These are phyloP conservation scores for Bufo bufo DNA, from an alignment of 2,113 vertebrate species.

Conservation along the genomic window DNA sequence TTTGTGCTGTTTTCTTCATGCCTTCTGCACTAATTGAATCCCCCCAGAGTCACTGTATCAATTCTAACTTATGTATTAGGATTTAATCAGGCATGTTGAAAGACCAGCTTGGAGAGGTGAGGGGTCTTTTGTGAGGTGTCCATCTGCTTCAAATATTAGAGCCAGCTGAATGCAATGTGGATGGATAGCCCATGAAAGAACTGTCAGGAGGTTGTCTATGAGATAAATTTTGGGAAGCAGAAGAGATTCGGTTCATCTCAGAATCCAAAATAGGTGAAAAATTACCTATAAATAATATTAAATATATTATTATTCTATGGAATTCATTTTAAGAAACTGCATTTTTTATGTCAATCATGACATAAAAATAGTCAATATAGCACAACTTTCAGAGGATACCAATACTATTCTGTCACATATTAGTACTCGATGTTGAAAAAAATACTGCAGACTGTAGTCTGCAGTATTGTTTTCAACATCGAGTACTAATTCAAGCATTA, in stretches of 20 bases:
- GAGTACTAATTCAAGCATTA: no score
- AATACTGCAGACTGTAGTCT: no score
- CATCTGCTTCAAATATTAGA: slow-evolving; percentile 94
- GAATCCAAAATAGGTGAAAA: neutral
- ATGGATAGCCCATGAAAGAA: slow-evolving; percentile 64
- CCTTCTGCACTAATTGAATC: slow-evolving; percentile 97
- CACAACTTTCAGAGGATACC: neutral
- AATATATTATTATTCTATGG: neutral
- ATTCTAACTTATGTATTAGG: slow-evolving; percentile 96
- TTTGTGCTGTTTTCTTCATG: slow-evolving; percentile 87
- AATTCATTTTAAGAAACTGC: neutral
- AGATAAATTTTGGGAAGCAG: slow-evolving; percentile 55
- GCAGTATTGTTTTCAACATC: no score
- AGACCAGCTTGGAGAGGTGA: slow-evolving; percentile 92
- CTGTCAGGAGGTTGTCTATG: neutral
- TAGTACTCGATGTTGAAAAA: no score
- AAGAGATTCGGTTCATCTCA: slow-evolving; percentile 5
- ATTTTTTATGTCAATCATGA: neutral
- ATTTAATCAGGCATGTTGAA: slow-evolving; percentile 96
- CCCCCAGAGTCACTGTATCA: slow-evolving; percentile 95
- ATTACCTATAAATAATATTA: neutral
- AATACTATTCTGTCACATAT: no score
- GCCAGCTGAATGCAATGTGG: slow-evolving; percentile 70
- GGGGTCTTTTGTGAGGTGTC: slow-evolving; percentile 91
- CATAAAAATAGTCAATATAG: neutral